Conservation (phyloP, 2,113 vertebrate species). For the Chinchilla lanigera region DNA sequence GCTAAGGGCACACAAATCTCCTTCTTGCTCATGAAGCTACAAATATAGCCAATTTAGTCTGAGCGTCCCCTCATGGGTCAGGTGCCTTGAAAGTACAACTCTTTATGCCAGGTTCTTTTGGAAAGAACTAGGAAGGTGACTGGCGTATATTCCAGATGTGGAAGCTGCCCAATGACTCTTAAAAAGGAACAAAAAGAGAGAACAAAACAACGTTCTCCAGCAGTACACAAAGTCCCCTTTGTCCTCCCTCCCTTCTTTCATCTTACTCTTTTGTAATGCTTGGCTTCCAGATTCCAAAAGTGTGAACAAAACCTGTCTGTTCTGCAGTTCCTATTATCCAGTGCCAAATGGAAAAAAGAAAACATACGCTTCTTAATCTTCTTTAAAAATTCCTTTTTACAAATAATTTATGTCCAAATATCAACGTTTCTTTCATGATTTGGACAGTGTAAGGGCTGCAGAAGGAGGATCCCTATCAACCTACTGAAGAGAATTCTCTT, state of each 20-base stretch:
- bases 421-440: neutral
- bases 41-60: neutral
- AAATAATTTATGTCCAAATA: conserved; percentile 64
- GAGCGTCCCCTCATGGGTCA: neutral
- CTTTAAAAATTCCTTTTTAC: conserved; percentile 57
- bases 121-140: conserved; percentile 45
- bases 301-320: conserved; percentile 56
- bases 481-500: neutral
- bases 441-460: neutral
- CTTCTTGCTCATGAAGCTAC: neutral
- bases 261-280: conserved; percentile 53
- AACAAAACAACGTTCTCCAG: conserved; percentile 27
- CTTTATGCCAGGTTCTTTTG: conserved; percentile 55
- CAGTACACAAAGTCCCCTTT: neutral
- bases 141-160: conserved; percentile 23
- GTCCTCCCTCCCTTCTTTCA: neutral
- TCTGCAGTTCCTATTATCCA: conserved; percentile 53
- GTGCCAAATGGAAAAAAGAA: conserved; percentile 53
- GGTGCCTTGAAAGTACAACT: neutral
- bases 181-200: neutral
- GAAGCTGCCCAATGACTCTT: conserved; percentile 33
- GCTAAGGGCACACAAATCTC: neutral
- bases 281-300: conserved; percentile 56
- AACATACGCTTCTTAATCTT: conserved; percentile 14
- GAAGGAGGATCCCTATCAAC: neutral